A percentile compares a stretch with the other conserved stretches of the same genome.
Evolutionary conservation across 2,888 invertebrate genomes (phyloP).

Genomic region (Sarcophaga subvicina): DNA sequence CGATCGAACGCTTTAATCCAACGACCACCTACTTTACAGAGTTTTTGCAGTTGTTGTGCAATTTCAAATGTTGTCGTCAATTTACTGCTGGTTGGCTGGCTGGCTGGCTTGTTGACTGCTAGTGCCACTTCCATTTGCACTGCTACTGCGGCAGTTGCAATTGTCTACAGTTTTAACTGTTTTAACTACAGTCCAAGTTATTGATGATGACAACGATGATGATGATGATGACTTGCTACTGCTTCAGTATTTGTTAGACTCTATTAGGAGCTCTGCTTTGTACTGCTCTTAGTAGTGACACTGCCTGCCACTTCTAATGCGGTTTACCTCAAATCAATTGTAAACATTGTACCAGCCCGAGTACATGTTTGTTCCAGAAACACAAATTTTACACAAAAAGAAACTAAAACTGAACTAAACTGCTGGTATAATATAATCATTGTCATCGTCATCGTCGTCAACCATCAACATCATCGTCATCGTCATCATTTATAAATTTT

Average conservation of each 20-base stretch:
- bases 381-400: constrained; percentile 60
- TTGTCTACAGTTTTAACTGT: neutral
- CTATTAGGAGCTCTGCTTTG: neutral
- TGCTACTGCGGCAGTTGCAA: neutral
- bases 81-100: constrained; percentile 34
- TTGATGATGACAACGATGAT: constrained; percentile 1
- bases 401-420: neutral
- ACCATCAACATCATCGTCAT: neutral
- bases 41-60: constrained; percentile 52
- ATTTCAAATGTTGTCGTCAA: constrained; percentile 66
- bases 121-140: neutral
- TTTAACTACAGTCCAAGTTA: neutral
- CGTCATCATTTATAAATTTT: neutral
- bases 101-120: neutral
- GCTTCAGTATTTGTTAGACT: constrained; percentile 2
- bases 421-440: neutral
- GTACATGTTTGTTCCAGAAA: constrained; percentile 67
- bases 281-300: constrained; percentile 6
- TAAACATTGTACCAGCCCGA: constrained; percentile 58
- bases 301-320: constrained; percentile 36
- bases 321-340: constrained; percentile 68
- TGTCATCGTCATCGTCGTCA: neutral
- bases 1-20: constrained; percentile 62
- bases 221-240: constrained; percentile 32
- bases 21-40: constrained; percentile 67